Percentiles rank a stretch among this genome's conserved stretches.
phyloP scores from a whole-genome alignment of 64 coral and sea anemone species.

The Montipora foliosa region DNA sequence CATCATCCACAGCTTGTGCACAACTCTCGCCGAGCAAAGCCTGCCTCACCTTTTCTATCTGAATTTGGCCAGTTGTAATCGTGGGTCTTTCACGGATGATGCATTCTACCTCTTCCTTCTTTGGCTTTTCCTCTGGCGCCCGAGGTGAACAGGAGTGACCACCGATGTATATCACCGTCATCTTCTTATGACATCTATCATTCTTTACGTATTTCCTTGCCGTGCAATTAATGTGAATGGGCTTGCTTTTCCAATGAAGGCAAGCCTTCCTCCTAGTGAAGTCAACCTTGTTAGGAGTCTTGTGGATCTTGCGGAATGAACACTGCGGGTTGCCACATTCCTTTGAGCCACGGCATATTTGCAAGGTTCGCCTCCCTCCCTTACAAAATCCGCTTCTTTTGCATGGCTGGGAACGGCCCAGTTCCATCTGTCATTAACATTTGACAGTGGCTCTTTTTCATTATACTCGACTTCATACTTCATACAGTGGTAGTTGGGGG shows the following conservation, averaged over 20 bases:
- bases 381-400: conserved; percentile 44
- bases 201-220: conserved; percentile 53
- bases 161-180: conserved; percentile 40
- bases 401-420: conserved; percentile 46
- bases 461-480: conserved; percentile 45
- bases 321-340: conserved; percentile 14
- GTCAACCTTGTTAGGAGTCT: conserved; percentile 23
- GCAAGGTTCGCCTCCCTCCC: conserved; percentile 34
- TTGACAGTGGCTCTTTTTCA: conserved; percentile 32
- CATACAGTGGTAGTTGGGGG: background rate
- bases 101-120: conserved; percentile 32
- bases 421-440: conserved; percentile 30
- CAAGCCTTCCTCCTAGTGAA: conserved; percentile 18
- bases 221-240: background rate
- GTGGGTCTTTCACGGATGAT: conserved; percentile 24
- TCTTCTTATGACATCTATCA: conserved; percentile 57
- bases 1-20: conserved; percentile 4
- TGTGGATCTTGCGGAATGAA: conserved; percentile 39
- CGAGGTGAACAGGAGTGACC: conserved; percentile 16
- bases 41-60: conserved; percentile 51
- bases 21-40: conserved; percentile 28
- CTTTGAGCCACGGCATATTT: conserved; percentile 21
- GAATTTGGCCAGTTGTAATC: conserved; percentile 37
- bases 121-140: background rate
- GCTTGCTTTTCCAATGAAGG: conserved; percentile 26